A percentile compares a stretch with the other conserved stretches of the same genome.
Evolutionary conservation across 2,888 invertebrate species (phyloP).

Genomic region (Euspilapteryx auroguttella): DNA sequence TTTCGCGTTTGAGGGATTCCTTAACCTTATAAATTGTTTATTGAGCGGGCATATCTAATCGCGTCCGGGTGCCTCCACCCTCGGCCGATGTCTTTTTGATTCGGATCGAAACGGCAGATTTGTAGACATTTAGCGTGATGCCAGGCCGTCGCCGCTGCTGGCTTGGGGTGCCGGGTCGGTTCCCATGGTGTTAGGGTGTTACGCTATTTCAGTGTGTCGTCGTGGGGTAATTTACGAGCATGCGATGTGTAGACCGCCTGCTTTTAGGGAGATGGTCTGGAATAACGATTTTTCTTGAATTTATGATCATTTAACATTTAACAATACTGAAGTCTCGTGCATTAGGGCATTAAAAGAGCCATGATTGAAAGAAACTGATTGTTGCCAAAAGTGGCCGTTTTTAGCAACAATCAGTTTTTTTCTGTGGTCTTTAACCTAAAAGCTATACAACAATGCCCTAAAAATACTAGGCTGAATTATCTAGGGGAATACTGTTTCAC

Average conservation of each 20-base stretch:
- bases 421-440: too few species aligned
- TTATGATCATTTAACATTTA: slow-evolving; percentile 30
- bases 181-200: slow-evolving; percentile 54
- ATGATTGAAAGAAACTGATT: too few species aligned
- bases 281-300: slow-evolving; percentile 40
- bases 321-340: slow-evolving; percentile 11
- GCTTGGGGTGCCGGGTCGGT: slow-evolving; percentile 21
- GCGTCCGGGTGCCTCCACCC: slow-evolving; percentile 20
- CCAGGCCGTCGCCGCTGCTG: slow-evolving; percentile 10
- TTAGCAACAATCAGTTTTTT: too few species aligned
- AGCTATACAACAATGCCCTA: too few species aligned
- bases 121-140: slow-evolving; percentile 42
- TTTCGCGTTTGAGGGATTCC: slow-evolving; percentile 26
- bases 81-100: slow-evolving; percentile 46
- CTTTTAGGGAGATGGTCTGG: slow-evolving; percentile 44
- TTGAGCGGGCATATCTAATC: slow-evolving; percentile 48
- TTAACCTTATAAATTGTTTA: slow-evolving; percentile 43
- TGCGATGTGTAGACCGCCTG: slow-evolving; percentile 33
- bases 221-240: slow-evolving; percentile 47
- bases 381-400: too few species aligned
- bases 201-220: slow-evolving; percentile 56
- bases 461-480: too few species aligned
- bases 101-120: slow-evolving; percentile 36
- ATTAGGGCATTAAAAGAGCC: background rate
- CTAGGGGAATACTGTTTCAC: too few species aligned